Evolutionary conservation across 2,113 vertebrate species (phyloP), one percentile per base, ranked within the genome.

Genomic region (Calyptommatus sinebrachiatus): DNA sequence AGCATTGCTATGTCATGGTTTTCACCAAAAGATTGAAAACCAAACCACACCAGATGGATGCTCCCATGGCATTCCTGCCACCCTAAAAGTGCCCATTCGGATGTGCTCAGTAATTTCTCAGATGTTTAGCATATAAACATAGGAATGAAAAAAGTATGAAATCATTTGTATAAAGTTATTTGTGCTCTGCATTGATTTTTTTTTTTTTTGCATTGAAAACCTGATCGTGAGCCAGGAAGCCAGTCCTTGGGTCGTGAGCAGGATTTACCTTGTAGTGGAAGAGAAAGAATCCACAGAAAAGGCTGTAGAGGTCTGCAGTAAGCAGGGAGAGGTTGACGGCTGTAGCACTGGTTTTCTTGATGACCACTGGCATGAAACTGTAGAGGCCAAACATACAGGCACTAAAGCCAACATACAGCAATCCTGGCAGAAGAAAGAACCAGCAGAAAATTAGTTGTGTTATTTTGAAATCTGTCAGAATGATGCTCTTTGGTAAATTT

Each of bases 311-410:
- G 90, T 99, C 97, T 11, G 98, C 97, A 0, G 97, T 99, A 87
- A 99, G 96, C 22, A 98, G 92, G 78, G 97, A 98, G 66, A 99
- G 96, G 87, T 97, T 99, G 92, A 99, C 97, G 0, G 97, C 96
- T 53, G 97, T 95, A 86, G 97, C 97, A 1, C 98, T 98, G 29
- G 97, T 99, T 91, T 96, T 97, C 91, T 96, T 97, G 77, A 99
- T 96, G 88, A 98, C 97, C 53, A 99, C 93, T 0, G 97, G 97
- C 97, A 98, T 98, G 81, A 99, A 98, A 93, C 97, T 98, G 91
- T 99, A 99, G 65, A 99, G 95, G 82, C 96, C 94, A 81, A 99
- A 99, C 97, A 98, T 99, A 91, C 97, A 98, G 93, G 96, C 96
- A 14, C 96, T 98, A 79, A 98, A 99, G 72, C 96, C 96, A 1